These are phyloP conservation scores for Pteria penguin DNA, from an alignment of 2,888 invertebrate species.

Conservation along the genomic window DNA sequence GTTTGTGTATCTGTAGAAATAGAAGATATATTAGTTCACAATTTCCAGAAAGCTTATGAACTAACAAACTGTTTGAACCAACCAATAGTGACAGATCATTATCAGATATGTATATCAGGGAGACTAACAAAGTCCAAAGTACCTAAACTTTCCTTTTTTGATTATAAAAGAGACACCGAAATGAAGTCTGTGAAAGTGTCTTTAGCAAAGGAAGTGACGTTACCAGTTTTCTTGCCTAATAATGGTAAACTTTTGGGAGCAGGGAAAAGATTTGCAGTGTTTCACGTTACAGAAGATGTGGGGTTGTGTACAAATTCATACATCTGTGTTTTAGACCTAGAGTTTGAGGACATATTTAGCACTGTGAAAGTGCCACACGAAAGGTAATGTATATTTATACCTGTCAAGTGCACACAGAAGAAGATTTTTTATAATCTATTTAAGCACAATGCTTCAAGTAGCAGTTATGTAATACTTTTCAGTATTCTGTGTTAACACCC, in stretches of 20 bases:
- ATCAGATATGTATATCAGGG: slow-evolving; percentile 26
- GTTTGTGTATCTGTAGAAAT: slow-evolving; percentile 1
- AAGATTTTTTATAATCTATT: too few relatives aligned
- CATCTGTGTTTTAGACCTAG: slow-evolving; percentile 41
- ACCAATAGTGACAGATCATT: slow-evolving; percentile 16
- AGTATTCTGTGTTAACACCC: too few relatives aligned
- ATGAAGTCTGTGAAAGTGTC: not conserved
- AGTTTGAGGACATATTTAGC: slow-evolving; percentile 26
- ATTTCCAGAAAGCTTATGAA: slow-evolving; percentile 4
- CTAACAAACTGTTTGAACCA: slow-evolving; percentile 16
- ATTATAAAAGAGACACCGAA: not conserved
- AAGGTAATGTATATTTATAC: slow-evolving; percentile 23
- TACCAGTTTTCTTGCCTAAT: not conserved
- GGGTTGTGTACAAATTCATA: slow-evolving; percentile 5
- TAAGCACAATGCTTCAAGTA: too few relatives aligned
- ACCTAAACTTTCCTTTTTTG: slow-evolving; percentile 1
- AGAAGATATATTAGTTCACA: slow-evolving; percentile 12
- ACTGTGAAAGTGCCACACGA: slow-evolving; percentile 34
- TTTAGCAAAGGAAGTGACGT: not conserved
- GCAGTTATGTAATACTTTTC: too few relatives aligned
- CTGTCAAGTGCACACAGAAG: too few relatives aligned
- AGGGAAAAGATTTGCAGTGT: slow-evolving; percentile 45
- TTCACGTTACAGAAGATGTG: slow-evolving; percentile 34
- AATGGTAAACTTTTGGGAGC: slow-evolving; percentile 38
- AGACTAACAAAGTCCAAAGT: not conserved